Percentiles rank a stretch among this genome's conserved stretches.
Evolutionary conservation across 2,113 vertebrate species (phyloP).

Genomic region (Psephotus haematonotus): DNA sequence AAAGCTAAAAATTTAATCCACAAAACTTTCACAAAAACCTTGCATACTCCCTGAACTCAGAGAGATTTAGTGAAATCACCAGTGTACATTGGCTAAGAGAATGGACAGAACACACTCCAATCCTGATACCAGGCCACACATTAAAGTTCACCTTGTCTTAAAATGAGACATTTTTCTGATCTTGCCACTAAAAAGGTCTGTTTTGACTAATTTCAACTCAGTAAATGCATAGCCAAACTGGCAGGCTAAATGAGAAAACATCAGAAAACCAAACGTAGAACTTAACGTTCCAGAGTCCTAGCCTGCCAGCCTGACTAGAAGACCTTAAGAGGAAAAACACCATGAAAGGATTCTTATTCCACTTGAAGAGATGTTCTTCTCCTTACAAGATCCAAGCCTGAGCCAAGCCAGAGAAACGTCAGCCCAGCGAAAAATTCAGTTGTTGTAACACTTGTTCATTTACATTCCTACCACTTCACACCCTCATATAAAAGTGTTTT

Average conservation of each 20-base stretch:
- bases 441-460: not conserved
- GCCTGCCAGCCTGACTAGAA: not conserved
- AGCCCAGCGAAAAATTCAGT: not conserved
- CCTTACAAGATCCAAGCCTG: not conserved
- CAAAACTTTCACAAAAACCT: not conserved
- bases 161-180: not conserved
- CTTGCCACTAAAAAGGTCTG: not conserved
- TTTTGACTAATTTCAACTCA: not conserved
- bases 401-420: not conserved
- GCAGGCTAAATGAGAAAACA: not conserved
- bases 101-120: not conserved
- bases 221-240: not conserved
- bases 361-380: not conserved
- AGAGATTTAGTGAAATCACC: not conserved
- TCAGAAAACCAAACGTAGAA: not conserved
- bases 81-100: not conserved
- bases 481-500: not conserved
- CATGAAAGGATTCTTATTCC: not conserved
- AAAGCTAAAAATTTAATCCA: not conserved
- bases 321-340: not conserved
- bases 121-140: not conserved
- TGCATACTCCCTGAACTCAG: not conserved
- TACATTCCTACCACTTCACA: slow-evolving; percentile 33
- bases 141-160: not conserved
- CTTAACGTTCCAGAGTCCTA: not conserved